Conservation (phyloP, 2,888 invertebrate species). For the Plagodis dolabraria region DNA sequence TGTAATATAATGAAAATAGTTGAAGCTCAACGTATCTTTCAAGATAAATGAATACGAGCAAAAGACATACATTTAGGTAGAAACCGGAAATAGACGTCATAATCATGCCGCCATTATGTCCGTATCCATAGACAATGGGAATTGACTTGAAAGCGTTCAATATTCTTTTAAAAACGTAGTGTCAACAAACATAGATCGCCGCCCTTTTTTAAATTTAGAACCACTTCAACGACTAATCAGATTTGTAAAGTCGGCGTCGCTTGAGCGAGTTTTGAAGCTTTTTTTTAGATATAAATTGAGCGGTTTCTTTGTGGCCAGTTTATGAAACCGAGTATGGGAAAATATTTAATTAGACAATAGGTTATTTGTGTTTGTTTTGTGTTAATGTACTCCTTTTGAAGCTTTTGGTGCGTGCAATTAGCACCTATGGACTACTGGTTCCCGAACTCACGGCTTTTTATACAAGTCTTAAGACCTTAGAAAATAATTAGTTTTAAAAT, state of each 20-base stretch:
- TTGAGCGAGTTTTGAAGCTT: constrained; percentile 37
- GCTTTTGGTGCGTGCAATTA: constrained; percentile 71
- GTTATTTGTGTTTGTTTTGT: constrained; percentile 83
- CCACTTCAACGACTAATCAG: constrained; percentile 80
- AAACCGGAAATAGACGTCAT: constrained; percentile 56
- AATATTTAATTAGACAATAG: constrained; percentile 84
- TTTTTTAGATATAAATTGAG: constrained; percentile 50
- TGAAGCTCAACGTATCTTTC: too few relatives aligned
- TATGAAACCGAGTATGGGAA: constrained; percentile 67
- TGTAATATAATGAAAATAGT: too few relatives aligned
- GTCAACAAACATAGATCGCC: constrained; percentile 67
- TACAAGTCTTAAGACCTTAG: constrained; percentile 69
- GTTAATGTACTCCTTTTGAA: constrained; percentile 81
- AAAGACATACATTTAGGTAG: too few relatives aligned
- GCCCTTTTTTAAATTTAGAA: constrained; percentile 79
- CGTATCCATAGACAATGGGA: constrained; percentile 72
- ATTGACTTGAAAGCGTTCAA: constrained; percentile 70
- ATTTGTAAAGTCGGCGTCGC: constrained; percentile 77
- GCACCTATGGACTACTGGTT: constrained; percentile 74
- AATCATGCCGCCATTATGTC: constrained; percentile 68
- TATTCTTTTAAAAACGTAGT: constrained; percentile 45
- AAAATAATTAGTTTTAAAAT: constrained; percentile 44
- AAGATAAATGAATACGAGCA: too few relatives aligned
- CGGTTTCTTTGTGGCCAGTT: constrained; percentile 70
- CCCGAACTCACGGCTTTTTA: constrained; percentile 56